Evolutionary conservation across 2,113 vertebrate genomes (phyloP).

Genomic region (Urocolius indicus): DNA sequence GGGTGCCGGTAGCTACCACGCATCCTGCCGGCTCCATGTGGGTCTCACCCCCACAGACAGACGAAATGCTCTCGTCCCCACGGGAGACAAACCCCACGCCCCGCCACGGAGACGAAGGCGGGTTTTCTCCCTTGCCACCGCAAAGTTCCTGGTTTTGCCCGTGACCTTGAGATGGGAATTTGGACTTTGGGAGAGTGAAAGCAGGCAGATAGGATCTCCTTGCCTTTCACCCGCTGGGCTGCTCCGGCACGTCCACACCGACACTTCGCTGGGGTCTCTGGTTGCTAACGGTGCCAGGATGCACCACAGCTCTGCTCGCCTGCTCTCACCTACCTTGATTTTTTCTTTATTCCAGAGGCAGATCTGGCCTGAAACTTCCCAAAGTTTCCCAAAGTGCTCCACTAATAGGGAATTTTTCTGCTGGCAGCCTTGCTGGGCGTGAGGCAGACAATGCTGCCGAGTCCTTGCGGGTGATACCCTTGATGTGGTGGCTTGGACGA

Average conservation of each 20-base stretch:
- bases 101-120: background rate
- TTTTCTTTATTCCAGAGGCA: background rate
- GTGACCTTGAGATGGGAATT: conserved; percentile 62
- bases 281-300: rapidly evolving
- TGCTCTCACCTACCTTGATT: background rate
- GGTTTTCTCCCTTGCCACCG: background rate
- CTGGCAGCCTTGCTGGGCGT: rapidly evolving
- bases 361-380: background rate
- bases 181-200: conserved; percentile 47
- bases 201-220: background rate
- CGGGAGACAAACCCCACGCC: background rate
- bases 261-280: background rate
- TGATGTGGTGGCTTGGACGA: rapidly evolving
- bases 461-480: background rate
- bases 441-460: background rate
- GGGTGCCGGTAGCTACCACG: background rate
- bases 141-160: conserved; percentile 39
- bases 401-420: rapidly evolving
- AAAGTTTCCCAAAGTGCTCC: background rate
- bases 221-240: background rate
- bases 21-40: background rate
- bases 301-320: background rate
- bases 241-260: background rate
- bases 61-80: rapidly evolving
- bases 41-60: background rate